Conservation (phyloP, 2,113 vertebrate genomes). For the Caloenas nicobarica region DNA sequence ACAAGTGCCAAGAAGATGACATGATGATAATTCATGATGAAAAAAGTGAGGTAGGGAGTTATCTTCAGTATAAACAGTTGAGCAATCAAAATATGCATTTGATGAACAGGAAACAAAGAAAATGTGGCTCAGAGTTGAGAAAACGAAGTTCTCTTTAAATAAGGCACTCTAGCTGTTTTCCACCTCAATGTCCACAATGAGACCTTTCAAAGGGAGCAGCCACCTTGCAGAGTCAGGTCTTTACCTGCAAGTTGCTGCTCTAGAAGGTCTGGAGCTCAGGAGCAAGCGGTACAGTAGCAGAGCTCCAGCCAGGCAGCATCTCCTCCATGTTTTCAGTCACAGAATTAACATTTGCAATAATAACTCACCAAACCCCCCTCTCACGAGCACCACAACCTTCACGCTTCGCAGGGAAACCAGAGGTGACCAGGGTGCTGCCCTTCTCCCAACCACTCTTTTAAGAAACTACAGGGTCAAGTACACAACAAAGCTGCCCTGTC, state of each 20-base stretch:
- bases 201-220: neutral
- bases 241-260: neutral
- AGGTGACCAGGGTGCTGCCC: neutral
- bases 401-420: fast-evolving
- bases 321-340: neutral
- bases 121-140: neutral
- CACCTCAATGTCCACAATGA: neutral
- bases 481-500: neutral
- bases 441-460: neutral
- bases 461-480: neutral
- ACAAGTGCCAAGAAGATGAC: neutral
- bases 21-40: neutral
- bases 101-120: conserved; percentile 59
- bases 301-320: neutral
- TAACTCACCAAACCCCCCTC: neutral
- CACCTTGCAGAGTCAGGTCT: neutral
- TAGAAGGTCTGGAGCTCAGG: neutral
- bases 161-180: neutral
- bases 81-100: neutral
- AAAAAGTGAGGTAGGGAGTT: neutral
- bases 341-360: neutral
- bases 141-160: neutral
- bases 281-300: neutral
- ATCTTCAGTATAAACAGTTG: neutral
- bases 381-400: neutral